Base-by-base conservation (phyloP, 1,140 invertebrate species). In the Apis laboriosa region DNA sequence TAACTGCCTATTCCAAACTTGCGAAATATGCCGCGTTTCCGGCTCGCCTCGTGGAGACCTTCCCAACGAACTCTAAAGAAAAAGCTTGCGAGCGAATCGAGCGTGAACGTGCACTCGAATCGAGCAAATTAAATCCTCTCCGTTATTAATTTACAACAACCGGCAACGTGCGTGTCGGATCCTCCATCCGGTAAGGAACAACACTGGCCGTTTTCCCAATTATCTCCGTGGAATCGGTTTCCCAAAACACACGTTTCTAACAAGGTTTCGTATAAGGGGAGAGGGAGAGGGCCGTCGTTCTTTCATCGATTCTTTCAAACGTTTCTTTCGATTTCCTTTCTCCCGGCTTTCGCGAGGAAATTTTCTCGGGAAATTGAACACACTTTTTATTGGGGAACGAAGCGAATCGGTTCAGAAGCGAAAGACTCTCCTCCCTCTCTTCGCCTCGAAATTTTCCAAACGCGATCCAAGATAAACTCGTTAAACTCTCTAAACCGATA, bases 1-100 rank as follows among this genome's bases (percentile, higher is more conserved):
- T 85, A 86, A 73, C 28, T 77, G 66, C 43, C 60, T 76, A 63
- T 58, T 78, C 34, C 11, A 77, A 86, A 85, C 66, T 81, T 77
- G 56, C 43, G 66, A n/a, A 56, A 56, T 79, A 79, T 60, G 61
- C 73, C 24, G 17, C 21, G 11, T 12, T 12, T 13, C 17, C 53
- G 51, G 28, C 15, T 72, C 21, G 15, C 34, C 55, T 15, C 15
- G 53, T 9, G 17, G 17, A 34, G 34, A 34, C 34, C 34, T 34
- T 2, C 34, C 34, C 34, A 7, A 19, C 5, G 9, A 60, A 5
- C 21, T 60, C 58, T n/a, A 60, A 68, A 34, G 34, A 34, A 34
- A 4, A 34, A 34, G 34, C 34, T 24, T 34, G 28, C 1, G 28
- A 28, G 28, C 28, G 28, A 2, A 28, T 34, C 2, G 34, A 66